A percentile compares a stretch with the other conserved stretches of the same genome.
Conservation (phyloP, 2,888 invertebrate genomes). For the Bruchidius siliquastri region DNA sequence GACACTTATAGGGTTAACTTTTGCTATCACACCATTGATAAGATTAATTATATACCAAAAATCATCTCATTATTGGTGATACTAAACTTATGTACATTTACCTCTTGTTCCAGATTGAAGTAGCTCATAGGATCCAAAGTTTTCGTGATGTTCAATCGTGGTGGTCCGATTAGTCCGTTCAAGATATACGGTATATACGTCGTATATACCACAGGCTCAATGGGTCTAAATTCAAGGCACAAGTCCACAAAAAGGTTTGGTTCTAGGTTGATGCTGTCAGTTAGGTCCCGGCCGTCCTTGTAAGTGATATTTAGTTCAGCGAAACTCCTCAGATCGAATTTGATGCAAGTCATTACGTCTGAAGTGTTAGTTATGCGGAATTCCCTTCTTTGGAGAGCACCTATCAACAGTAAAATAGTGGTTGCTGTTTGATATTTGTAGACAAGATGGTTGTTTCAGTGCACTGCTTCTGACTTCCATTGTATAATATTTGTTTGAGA, state of each 20-base stretch:
- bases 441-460: too few species aligned
- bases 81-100: too few species aligned
- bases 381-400: conserved; percentile 32
- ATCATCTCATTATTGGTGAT: too few species aligned
- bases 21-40: too few species aligned
- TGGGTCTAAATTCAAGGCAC: conserved; percentile 45
- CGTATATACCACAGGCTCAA: conserved; percentile 50
- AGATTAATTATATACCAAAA: too few species aligned
- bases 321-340: conserved; percentile 38
- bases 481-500: too few species aligned
- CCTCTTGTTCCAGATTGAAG: conserved; percentile 5
- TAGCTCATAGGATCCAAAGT: conserved; percentile 17
- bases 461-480: too few species aligned
- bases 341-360: conserved; percentile 27
- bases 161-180: conserved; percentile 57
- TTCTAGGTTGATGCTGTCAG: conserved; percentile 24
- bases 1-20: too few species aligned
- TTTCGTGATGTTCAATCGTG: conserved; percentile 34
- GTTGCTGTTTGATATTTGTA: too few species aligned
- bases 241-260: conserved; percentile 35
- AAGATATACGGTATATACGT: conserved; percentile 57
- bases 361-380: conserved; percentile 40
- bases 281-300: conserved; percentile 19
- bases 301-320: conserved; percentile 40
- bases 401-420: conserved; percentile 19